phyloP scores from a whole-genome alignment of 1,140 invertebrate genomes.

The Orius laevigatus region DNA sequence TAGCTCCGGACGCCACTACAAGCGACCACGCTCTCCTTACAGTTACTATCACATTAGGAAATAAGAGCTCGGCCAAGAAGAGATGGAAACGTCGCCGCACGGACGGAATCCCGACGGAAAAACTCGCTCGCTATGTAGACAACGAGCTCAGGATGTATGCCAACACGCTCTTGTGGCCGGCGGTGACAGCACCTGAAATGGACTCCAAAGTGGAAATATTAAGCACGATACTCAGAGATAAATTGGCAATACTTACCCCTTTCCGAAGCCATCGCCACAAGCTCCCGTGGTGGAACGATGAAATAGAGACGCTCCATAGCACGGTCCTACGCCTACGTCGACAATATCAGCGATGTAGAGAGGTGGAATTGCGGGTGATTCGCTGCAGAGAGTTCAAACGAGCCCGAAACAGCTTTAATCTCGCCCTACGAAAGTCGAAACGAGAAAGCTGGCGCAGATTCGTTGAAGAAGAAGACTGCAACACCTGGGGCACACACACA shows the following conservation, averaged over 20 bases:
- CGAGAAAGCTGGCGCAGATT: neutral
- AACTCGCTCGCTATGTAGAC: neutral
- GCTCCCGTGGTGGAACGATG: constrained; percentile 1
- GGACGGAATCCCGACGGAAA: neutral
- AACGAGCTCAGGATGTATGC: neutral
- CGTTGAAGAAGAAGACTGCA: neutral
- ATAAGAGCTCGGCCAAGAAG: neutral
- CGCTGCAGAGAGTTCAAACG: neutral
- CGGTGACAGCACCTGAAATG: neutral
- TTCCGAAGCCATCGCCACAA: neutral
- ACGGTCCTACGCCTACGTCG: neutral
- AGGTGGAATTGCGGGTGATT: neutral
- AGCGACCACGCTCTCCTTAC: neutral
- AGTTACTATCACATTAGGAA: neutral
- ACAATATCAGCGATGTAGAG: neutral
- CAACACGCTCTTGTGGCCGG: neutral
- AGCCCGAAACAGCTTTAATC: neutral
- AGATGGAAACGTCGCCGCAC: neutral
- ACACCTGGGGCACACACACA: neutral
- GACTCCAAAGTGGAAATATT: neutral
- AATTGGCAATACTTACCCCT: neutral
- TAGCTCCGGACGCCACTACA: neutral
- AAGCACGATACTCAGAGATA: neutral
- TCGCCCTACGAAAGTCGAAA: neutral
- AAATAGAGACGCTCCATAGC: neutral